Conservation (phyloP, 2,797 vertebrate species). For the Pangasius djambal region DNA sequence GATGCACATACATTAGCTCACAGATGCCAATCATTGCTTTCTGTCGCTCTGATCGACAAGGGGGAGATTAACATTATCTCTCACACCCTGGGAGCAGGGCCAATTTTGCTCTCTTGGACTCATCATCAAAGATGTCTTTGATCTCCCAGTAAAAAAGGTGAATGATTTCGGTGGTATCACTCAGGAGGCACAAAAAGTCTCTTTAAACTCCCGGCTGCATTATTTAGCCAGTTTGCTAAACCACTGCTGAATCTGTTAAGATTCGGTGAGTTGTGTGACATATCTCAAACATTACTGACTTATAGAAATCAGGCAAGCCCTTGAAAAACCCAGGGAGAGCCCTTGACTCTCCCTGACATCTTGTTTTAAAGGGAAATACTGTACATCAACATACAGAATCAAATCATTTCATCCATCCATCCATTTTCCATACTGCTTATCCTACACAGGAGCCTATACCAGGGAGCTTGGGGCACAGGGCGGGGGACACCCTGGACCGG, state of each 20-base stretch:
- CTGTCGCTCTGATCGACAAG: background rate
- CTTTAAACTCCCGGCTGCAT: background rate
- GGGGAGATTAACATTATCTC: background rate
- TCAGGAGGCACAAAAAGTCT: background rate
- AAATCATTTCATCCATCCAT: background rate
- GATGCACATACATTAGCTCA: background rate
- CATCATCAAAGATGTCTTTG: background rate
- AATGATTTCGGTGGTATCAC: background rate
- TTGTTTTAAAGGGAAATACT: background rate
- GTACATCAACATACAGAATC: background rate
- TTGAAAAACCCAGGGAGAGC: background rate
- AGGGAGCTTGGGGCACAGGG: no score
- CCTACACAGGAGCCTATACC: no score
- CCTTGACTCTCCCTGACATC: background rate
- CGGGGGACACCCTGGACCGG: no score
- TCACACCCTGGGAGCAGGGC: background rate
- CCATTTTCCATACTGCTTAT: background rate
- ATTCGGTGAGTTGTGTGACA: background rate
- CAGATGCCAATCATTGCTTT: background rate
- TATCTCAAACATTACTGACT: background rate
- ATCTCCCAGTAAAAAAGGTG: background rate
- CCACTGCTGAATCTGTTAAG: background rate
- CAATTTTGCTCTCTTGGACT: background rate
- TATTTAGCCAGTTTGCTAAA: background rate
- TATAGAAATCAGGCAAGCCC: background rate